Conservation (phyloP, 2,797 vertebrate species). For the Sphenodon punctatus region DNA sequence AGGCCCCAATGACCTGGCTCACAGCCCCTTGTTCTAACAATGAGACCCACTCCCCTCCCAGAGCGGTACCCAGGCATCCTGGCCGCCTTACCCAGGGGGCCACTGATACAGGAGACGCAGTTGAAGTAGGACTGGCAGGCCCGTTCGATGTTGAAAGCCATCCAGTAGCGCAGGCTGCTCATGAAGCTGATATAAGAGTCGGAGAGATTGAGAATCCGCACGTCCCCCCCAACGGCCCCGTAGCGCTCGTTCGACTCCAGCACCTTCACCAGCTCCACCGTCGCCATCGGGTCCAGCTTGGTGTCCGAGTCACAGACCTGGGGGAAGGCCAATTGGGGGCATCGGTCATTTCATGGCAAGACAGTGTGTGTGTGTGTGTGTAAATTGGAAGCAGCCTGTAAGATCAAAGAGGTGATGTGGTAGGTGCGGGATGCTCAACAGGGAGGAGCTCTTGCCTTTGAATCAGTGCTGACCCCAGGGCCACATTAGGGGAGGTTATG, state of each 20-base stretch:
- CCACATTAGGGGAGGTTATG: background rate
- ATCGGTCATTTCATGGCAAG: too few species aligned
- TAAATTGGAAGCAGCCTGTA: too few species aligned
- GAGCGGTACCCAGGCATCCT: too few species aligned
- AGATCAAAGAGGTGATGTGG: background rate
- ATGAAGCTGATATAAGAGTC: slow-evolving; percentile 92
- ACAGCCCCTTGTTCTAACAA: too few species aligned
- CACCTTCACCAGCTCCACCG: slow-evolving; percentile 86
- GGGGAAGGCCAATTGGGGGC: background rate
- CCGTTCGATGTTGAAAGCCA: slow-evolving; percentile 91
- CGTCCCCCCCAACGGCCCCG: slow-evolving; percentile 89
- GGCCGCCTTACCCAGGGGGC: slow-evolving; percentile 84
- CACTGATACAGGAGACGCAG: slow-evolving; percentile 91
- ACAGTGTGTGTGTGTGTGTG: too few species aligned
- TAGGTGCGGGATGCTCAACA: accelerated
- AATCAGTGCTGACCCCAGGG: too few species aligned
- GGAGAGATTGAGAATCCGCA: slow-evolving; percentile 87
- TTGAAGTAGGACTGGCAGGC: slow-evolving; percentile 90
- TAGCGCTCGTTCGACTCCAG: slow-evolving; percentile 83
- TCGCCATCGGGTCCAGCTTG: slow-evolving; percentile 84
- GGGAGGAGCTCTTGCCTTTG: too few species aligned
- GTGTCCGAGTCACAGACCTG: slow-evolving; percentile 92
- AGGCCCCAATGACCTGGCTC: too few species aligned
- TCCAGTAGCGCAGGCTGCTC: slow-evolving; percentile 92
- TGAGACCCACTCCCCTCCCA: background rate